Conservation (phyloP, 2,888 invertebrate genomes). For the Polymixis flavicincta region DNA sequence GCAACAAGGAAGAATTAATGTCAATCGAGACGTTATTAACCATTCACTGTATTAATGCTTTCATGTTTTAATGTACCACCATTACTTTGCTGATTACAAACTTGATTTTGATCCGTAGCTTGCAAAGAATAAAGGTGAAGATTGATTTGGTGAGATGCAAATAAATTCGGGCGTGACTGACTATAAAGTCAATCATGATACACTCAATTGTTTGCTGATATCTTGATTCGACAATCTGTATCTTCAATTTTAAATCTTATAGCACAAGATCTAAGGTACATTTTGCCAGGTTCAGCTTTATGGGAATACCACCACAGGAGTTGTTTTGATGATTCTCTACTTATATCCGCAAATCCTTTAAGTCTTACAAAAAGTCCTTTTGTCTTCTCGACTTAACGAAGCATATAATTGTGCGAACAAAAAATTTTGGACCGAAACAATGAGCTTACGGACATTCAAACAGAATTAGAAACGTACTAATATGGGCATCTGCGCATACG, state of each 20-base stretch:
- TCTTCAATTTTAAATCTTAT: constrained; percentile 47
- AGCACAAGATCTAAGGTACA: constrained; percentile 23
- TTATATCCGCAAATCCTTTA: constrained; percentile 74
- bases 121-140: constrained; percentile 32
- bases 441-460: constrained; percentile 64
- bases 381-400: constrained; percentile 77
- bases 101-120: constrained; percentile 36
- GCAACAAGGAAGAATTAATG: constrained; percentile 80
- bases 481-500: constrained; percentile 63
- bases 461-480: constrained; percentile 63
- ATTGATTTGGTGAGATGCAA: constrained; percentile 18
- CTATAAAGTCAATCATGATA: constrained; percentile 77
- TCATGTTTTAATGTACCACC: constrained; percentile 70
- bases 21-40: constrained; percentile 80
- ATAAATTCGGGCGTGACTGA: constrained; percentile 62
- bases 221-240: constrained; percentile 69
- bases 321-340: constrained; percentile 75
- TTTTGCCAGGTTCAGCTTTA: constrained; percentile 38
- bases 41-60: constrained; percentile 73
- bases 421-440: constrained; percentile 70
- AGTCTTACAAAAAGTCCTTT: constrained; percentile 74
- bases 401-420: constrained; percentile 70
- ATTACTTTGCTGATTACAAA: constrained; percentile 36
- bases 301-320: constrained; percentile 69
- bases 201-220: constrained; percentile 79